These are phyloP conservation scores for Drosophila emarginata DNA, from an alignment of 2,888 invertebrate genomes.

Conservation along the genomic window DNA sequence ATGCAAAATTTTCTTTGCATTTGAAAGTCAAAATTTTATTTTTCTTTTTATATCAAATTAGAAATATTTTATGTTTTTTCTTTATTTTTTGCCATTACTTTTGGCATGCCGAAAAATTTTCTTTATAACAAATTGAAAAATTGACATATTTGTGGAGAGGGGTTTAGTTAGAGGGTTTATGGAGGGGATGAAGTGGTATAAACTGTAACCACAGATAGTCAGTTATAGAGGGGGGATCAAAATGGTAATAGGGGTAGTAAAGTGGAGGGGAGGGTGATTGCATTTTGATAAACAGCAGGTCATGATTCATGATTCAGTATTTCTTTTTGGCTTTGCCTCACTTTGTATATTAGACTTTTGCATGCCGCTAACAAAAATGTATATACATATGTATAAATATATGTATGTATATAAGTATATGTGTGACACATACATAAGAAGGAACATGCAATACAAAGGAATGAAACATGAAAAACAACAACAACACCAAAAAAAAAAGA, in stretches of 20 bases:
- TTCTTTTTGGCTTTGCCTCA: constrained; percentile 38
- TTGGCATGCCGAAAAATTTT: constrained; percentile 1
- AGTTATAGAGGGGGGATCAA: background rate
- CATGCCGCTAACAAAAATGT: constrained; percentile 51
- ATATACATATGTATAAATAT: constrained; percentile 12
- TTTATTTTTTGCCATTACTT: background rate
- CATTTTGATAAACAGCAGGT: constrained; percentile 69
- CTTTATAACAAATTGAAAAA: constrained; percentile 17
- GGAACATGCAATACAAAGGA: constrained; percentile 55
- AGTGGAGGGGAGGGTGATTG: constrained; percentile 33
- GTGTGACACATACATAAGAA: constrained; percentile 50
- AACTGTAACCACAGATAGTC: constrained; percentile 11
- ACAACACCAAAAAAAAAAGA: constrained; percentile 19
- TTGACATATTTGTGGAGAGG: constrained; percentile 8
- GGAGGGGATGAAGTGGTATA: background rate
- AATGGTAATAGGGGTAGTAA: no score
- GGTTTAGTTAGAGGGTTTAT: background rate
- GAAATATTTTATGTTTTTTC: no score
- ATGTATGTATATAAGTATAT: no score
- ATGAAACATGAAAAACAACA: constrained; percentile 29
- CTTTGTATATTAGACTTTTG: constrained; percentile 6
- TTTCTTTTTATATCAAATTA: no score
- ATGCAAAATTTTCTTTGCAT: background rate
- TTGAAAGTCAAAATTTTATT: constrained; percentile 1
- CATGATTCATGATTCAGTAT: constrained; percentile 64